Evolutionary conservation across 2,797 vertebrate genomes (phyloP).

Genomic region (Prunella strophiata): DNA sequence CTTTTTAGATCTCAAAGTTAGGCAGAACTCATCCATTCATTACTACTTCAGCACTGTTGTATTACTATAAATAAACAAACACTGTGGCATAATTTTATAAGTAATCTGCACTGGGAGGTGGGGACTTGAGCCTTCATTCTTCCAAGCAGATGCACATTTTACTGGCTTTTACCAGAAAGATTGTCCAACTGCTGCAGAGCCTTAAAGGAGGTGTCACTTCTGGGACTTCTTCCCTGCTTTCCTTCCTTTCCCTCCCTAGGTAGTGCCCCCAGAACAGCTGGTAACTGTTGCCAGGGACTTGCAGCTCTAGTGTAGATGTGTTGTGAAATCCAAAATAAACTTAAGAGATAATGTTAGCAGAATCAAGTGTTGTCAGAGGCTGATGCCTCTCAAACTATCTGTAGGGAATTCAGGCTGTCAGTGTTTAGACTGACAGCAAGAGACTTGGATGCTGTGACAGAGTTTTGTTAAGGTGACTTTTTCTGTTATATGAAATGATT

Average conservation of each 20-base stretch:
- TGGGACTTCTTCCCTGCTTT: not conserved
- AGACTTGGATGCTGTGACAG: not conserved
- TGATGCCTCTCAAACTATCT: not conserved
- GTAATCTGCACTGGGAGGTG: not conserved
- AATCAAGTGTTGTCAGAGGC: not conserved
- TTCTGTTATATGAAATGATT: not conserved
- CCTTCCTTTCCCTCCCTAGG: not conserved
- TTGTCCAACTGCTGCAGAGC: not conserved
- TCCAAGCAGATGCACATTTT: not conserved
- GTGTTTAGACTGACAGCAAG: not conserved
- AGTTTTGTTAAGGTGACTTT: not conserved
- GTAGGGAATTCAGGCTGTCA: not conserved
- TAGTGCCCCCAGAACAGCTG: not conserved
- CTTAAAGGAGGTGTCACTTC: not conserved
- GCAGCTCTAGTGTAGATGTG: not conserved
- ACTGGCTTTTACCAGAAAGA: not conserved
- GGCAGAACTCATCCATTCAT: not conserved
- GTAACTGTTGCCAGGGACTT: not conserved
- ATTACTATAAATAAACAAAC: not conserved
- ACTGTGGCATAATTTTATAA: not conserved
- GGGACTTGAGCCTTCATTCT: not conserved
- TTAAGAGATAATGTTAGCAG: not conserved
- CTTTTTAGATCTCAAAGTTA: not conserved
- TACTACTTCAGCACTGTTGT: not conserved
- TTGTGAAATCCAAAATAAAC: conserved; percentile 17